Evolutionary conservation across 2,113 vertebrate species (phyloP), one percentile per base, ranked within the genome.

Genomic region (Rana temporaria): DNA sequence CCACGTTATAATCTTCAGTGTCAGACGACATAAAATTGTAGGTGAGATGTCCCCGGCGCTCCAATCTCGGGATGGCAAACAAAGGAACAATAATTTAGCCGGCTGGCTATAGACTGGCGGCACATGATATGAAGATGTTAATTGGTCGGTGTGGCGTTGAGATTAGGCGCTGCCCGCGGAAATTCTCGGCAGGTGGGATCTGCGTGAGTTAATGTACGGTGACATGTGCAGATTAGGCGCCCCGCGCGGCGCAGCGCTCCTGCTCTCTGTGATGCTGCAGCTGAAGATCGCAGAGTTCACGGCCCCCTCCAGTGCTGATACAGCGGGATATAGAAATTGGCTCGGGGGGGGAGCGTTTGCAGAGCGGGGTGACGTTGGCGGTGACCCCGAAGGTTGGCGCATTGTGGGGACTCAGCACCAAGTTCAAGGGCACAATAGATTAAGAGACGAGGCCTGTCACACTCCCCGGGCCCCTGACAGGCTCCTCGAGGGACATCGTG

Each of bases 271-370:
- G 42, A 14, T 48, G 42, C 14, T 48, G 42, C 26, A 18, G 52
- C 22, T 55, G 69, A 17, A 17, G 69, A 8, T 56, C 48, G 48
- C 66, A 68, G 20, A 18, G 16, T 22, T 48, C 24, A 7, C 24
- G 19, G 67, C 6, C 7, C 65, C 32, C 19, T 18, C 19, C 9
- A 19, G 18, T 69, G 77, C 77, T 79, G 77, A 69, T 19, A 59
- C 18, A 68, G 64, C 57, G 20, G 52, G 18, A 16, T 79, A 5
- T 1, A 16, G 4, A 18, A 17, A 42, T 17, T 71, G 38, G 38
- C 32, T 42, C 24, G 17, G 14, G 52, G 3, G 4, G 20, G n/a
- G n/a, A n/a, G n/a, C n/a, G n/a, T n/a, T n/a, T n/a, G n/a, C n/a
- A 2, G 9, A 14, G 38, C n/a, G 2, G 48, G 52, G 8, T 74